A percentile compares a stretch with the other conserved stretches of the same genome.
phyloP scores from a whole-genome alignment of 2,888 invertebrate species.

The Drosophila algonquin region DNA sequence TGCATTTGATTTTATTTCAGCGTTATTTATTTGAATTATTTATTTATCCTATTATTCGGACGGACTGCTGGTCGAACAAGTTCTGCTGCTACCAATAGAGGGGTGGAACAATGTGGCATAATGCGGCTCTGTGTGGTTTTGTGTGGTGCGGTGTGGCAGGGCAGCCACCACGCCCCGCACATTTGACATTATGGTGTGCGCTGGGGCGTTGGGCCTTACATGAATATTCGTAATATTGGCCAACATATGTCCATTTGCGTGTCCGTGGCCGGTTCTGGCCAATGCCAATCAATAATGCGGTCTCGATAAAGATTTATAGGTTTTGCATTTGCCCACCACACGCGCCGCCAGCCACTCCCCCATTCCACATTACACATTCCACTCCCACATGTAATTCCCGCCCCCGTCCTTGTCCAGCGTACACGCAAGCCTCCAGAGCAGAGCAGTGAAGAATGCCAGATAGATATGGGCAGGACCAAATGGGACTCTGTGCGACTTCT shows the following conservation, averaged over 20 bases:
- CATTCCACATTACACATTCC: background rate
- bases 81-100: constrained; percentile 7
- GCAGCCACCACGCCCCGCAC: constrained; percentile 31
- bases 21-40: constrained; percentile 77
- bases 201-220: constrained; percentile 13
- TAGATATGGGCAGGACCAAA: background rate
- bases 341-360: constrained; percentile 23
- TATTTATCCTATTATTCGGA: constrained; percentile 71
- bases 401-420: background rate
- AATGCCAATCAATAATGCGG: constrained; percentile 83
- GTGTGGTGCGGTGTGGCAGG: constrained; percentile 2
- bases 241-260: constrained; percentile 70
- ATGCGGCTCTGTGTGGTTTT: background rate
- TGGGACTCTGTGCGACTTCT: background rate
- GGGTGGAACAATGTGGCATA: constrained; percentile 19
- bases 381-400: background rate
- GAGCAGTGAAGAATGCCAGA: background rate
- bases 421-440: background rate
- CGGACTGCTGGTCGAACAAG: constrained; percentile 14
- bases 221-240: constrained; percentile 51
- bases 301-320: constrained; percentile 84
- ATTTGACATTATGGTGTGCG: constrained; percentile 34
- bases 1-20: constrained; percentile 79
- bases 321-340: constrained; percentile 62
- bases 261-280: constrained; percentile 52